These are phyloP conservation scores for Ophion costatus DNA, from an alignment of 2,888 invertebrate species.

Conservation along the genomic window DNA sequence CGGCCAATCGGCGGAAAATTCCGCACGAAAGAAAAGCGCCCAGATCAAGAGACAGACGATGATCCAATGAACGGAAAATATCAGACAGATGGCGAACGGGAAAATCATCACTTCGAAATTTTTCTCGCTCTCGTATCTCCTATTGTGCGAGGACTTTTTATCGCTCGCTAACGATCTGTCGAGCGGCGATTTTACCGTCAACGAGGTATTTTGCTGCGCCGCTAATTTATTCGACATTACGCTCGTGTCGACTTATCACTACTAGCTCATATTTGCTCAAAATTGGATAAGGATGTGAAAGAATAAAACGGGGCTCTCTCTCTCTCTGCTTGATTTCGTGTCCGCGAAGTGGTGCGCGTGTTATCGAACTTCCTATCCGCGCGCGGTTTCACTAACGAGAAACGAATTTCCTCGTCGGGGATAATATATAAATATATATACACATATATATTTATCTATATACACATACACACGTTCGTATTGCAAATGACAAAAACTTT, in stretches of 20 bases:
- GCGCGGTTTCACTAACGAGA: conserved; percentile 40
- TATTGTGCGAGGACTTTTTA: conserved; percentile 26
- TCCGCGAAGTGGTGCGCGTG: conserved; percentile 58
- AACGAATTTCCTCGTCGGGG: conserved; percentile 34
- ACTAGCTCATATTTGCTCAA: conserved; percentile 33
- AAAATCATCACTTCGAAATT: conserved; percentile 36
- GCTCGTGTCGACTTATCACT: conserved; percentile 28
- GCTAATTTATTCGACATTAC: conserved; percentile 63
- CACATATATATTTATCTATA: no score
- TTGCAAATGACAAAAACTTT: no score
- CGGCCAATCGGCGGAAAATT: conserved; percentile 58
- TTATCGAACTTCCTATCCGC: conserved; percentile 60
- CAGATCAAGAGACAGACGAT: conserved; percentile 79
- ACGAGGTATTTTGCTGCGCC: conserved; percentile 55
- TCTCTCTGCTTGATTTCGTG: conserved; percentile 2
- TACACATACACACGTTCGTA: no score
- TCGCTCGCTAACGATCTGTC: conserved; percentile 21
- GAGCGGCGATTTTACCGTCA: conserved; percentile 61
- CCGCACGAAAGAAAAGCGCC: conserved; percentile 62
- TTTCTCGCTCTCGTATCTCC: neutral
- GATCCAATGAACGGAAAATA: conserved; percentile 81
- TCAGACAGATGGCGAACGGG: conserved; percentile 53
- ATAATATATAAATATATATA: no score
- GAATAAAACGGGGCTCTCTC: neutral
- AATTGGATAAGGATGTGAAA: conserved; percentile 24